phyloP scores from a whole-genome alignment of 1,140 invertebrate genomes.

The Anoplophora glabripennis region DNA sequence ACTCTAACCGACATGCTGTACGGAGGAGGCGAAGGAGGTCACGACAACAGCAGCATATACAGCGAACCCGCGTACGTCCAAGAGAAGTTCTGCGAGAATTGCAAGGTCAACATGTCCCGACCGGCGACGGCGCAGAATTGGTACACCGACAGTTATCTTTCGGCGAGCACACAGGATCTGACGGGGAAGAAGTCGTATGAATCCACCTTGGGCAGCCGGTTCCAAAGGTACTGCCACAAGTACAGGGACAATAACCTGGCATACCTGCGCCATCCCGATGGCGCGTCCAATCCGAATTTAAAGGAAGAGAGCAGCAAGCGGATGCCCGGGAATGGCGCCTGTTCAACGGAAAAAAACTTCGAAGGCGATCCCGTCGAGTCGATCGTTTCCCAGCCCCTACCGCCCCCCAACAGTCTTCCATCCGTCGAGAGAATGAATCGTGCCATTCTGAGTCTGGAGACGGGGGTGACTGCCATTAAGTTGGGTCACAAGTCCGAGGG shows the following conservation, averaged over 20 bases:
- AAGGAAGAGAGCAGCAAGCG: slow-evolving; percentile 63
- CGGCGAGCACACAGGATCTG: slow-evolving; percentile 52
- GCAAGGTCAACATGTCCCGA: slow-evolving; percentile 66
- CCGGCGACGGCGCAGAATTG: slow-evolving; percentile 62
- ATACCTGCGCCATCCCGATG: slow-evolving; percentile 79
- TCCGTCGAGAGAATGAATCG: slow-evolving; percentile 55
- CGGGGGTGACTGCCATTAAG: slow-evolving; percentile 55
- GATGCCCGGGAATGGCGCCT: slow-evolving; percentile 63
- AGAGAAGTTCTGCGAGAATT: slow-evolving; percentile 75
- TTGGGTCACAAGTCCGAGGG: slow-evolving; percentile 59
- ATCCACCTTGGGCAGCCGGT: slow-evolving; percentile 36
- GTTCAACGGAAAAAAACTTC: slow-evolving; percentile 4
- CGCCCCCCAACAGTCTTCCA: slow-evolving; percentile 54
- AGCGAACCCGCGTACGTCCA: slow-evolving; percentile 77
- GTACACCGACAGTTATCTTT: slow-evolving; percentile 50
- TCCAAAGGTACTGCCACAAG: slow-evolving; percentile 51
- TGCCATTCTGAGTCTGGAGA: slow-evolving; percentile 57
- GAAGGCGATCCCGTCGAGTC: slow-evolving; percentile 6
- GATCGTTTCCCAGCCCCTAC: slow-evolving; percentile 47
- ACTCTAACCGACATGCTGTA: slow-evolving; percentile 68
- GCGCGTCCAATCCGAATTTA: slow-evolving; percentile 86
- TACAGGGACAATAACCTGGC: slow-evolving; percentile 62
- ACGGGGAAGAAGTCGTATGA: slow-evolving; percentile 43
- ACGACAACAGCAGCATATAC: slow-evolving; percentile 71
- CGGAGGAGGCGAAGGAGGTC: slow-evolving; percentile 62